Evolutionary conservation across 2,113 vertebrate species (phyloP).

Genomic region (Ovibos moschatus): DNA sequence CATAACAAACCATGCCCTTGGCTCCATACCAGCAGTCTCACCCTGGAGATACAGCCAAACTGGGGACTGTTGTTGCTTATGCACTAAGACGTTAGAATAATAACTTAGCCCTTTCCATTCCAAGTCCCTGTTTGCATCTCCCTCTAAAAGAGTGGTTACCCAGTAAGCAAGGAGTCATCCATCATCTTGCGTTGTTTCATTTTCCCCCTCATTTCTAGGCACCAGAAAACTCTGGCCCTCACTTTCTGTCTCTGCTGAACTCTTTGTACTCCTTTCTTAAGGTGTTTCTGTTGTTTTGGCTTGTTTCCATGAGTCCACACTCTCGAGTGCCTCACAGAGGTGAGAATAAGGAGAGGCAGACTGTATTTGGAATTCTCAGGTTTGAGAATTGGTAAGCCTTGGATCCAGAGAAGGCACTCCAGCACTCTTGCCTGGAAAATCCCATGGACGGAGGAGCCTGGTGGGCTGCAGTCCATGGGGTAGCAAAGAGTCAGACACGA

Average conservation of each 20-base stretch:
- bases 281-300: background rate
- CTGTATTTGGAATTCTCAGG: background rate
- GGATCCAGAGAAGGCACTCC: background rate
- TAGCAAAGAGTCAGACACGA: accelerated
- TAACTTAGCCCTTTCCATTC: background rate
- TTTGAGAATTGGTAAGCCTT: background rate
- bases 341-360: background rate
- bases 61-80: background rate
- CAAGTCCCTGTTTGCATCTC: background rate
- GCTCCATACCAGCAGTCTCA: background rate
- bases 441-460: too few species aligned
- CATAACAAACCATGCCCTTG: background rate
- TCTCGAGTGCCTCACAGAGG: background rate
- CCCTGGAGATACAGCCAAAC: background rate
- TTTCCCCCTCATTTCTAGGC: background rate
- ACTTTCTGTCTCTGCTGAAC: background rate
- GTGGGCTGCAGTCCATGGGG: too few species aligned
- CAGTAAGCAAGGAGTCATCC: background rate
- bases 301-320: background rate
- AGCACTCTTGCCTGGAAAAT: too few species aligned
- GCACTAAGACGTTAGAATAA: background rate
- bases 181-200: background rate
- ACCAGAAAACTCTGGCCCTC: background rate
- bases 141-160: background rate
- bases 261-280: background rate